These are phyloP conservation scores for Chaitophorus viminalis DNA, from an alignment of 2,888 invertebrate genomes.

Conservation along the genomic window DNA sequence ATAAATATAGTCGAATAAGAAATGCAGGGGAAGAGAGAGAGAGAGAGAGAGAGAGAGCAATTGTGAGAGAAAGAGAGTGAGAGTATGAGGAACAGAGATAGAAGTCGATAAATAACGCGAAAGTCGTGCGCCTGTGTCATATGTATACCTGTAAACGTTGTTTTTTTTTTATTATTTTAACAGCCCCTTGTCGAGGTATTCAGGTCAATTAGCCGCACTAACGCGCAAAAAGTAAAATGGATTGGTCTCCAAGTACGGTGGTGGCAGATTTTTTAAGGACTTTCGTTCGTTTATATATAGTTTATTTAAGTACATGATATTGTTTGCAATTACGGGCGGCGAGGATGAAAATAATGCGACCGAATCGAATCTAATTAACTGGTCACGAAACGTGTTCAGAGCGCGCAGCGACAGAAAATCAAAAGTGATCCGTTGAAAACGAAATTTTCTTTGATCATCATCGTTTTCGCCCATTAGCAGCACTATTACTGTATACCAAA, in stretches of 20 bases:
- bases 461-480: background rate
- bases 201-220: slow-evolving; percentile 49
- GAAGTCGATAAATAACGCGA: slow-evolving; percentile 53
- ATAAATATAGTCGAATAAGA: background rate
- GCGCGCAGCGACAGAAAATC: background rate
- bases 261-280: slow-evolving; percentile 27
- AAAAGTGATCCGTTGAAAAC: slow-evolving; percentile 53
- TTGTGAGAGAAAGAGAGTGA: background rate
- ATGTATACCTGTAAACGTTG: background rate
- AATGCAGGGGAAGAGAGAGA: background rate
- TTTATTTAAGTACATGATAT: background rate
- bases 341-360: slow-evolving; percentile 45
- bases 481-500: too few relatives aligned
- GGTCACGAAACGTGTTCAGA: slow-evolving; percentile 30
- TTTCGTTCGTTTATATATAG: slow-evolving; percentile 35
- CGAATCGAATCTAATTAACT: slow-evolving; percentile 35
- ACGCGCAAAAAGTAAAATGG: slow-evolving; percentile 53
- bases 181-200: slow-evolving; percentile 52
- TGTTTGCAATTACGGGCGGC: slow-evolving; percentile 7
- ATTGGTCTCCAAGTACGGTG: slow-evolving; percentile 45
- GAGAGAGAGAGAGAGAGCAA: background rate
- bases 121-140: slow-evolving; percentile 23
- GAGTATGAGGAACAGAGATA: background rate
- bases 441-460: slow-evolving; percentile 31
- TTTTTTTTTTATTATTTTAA: slow-evolving; percentile 19